phyloP scores from a whole-genome alignment of 2,113 vertebrate genomes.

The Ariopsis seemanni region DNA sequence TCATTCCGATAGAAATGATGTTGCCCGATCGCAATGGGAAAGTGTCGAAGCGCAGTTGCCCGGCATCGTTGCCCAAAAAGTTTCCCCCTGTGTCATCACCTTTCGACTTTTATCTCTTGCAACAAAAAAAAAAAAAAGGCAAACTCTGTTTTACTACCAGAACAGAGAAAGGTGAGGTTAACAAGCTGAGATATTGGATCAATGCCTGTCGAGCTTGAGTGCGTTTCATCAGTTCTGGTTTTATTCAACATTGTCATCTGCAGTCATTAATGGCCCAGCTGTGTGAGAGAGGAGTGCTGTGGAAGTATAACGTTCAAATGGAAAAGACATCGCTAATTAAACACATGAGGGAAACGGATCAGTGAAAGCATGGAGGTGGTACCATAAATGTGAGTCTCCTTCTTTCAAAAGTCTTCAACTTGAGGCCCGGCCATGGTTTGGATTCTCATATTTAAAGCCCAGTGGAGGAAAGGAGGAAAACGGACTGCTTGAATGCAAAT shows the following conservation, averaged over 20 bases:
- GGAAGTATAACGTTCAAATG: background rate
- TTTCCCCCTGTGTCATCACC: no score
- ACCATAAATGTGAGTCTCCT: background rate
- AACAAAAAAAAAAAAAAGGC: background rate
- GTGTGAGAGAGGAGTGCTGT: background rate
- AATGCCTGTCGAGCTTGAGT: background rate
- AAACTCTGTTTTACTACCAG: conserved; percentile 8
- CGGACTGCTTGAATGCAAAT: background rate
- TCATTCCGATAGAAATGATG: no score
- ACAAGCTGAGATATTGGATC: conserved; percentile 16
- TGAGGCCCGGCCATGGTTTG: background rate
- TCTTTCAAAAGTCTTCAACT: background rate
- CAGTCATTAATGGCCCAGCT: conserved; percentile 9
- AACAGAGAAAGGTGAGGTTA: conserved; percentile 3
- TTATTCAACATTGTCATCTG: background rate
- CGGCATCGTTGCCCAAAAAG: no score
- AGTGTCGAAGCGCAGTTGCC: no score
- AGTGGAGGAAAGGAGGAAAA: background rate
- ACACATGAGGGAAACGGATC: background rate
- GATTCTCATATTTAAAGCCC: conserved; percentile 1
- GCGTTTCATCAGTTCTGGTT: background rate
- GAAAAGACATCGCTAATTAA: background rate
- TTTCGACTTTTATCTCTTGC: background rate
- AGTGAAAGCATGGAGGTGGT: background rate
- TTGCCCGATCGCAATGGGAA: no score